Evolutionary conservation across 2,113 vertebrate genomes (phyloP), one percentile per base, ranked within the genome.

Genomic region (Stercorarius parasiticus): DNA sequence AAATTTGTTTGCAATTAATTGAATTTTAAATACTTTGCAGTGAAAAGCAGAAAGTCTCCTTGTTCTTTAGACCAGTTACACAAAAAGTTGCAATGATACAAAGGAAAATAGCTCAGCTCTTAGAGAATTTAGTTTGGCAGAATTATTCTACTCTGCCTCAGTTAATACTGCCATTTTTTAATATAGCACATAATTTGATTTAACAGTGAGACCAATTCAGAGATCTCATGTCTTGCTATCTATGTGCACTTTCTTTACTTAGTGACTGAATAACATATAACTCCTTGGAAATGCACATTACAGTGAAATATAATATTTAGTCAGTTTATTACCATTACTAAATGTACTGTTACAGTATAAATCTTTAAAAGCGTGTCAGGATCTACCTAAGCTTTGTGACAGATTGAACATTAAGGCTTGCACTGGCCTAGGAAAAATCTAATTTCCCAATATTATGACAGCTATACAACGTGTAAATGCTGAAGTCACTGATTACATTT

Each of bases 401-500:
- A 2, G 91, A 97, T 93, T 93, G 83, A 96, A 50, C 36, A 13
- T 71, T 88, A 96, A 95, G 73, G 73, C 66, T 89, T 92, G 77
- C 80, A 69, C 26, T 79, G 80, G 90, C 80, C 88, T 16, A 87
- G 73, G 65, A 92, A 95, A 88, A 95, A 82, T 91, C 77, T 94
- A 22, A 94, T 95, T 95, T 94, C 88, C 91, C 88, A 94, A 79
- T 79, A 85, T 89, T 92, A 76, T 84, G 73, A 95, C 92, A 95
- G 88, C 69, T 69, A 47, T 53, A 91, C 83, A 92, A 76, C 38
- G 73, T 84, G 80, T 79, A 95, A 92, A 95, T 76, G 81, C 70
- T 79, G 86, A 97, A 97, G 80, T 82, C 89, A 89, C 95, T 94
- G 95, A 92, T 95, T 95, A 95, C 55, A 91, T 84, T 82, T 12